A percentile compares a stretch with the other conserved stretches of the same genome.
Conservation (phyloP, 2,888 invertebrate genomes). For the Oligia latruncula region DNA sequence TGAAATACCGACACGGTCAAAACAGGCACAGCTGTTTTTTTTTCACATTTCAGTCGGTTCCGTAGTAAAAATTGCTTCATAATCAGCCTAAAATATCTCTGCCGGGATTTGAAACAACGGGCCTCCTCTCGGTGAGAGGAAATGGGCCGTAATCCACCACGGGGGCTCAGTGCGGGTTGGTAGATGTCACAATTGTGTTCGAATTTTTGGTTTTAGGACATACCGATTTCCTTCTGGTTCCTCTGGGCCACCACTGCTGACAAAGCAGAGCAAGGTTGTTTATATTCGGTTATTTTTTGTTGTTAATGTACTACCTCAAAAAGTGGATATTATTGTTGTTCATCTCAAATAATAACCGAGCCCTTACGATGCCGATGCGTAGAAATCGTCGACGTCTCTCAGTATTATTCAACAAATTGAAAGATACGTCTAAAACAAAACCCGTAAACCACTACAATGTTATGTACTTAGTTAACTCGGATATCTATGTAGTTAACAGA, state of each 20-base stretch:
- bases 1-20: not conserved
- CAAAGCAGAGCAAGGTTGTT: not conserved
- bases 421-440: constrained; percentile 19
- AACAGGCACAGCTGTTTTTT: not conserved
- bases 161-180: not conserved
- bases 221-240: not conserved
- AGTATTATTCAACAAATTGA: constrained; percentile 27
- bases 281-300: not conserved
- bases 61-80: not conserved
- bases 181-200: not conserved
- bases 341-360: not conserved
- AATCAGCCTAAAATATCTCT: not conserved
- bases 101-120: not conserved
- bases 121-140: not conserved
- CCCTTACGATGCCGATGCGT: not conserved
- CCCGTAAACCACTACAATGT: constrained; percentile 25
- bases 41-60: not conserved
- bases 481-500: constrained; percentile 3
- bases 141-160: not conserved
- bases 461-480: constrained; percentile 5
- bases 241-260: no score
- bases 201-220: not conserved
- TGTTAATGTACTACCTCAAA: no score
- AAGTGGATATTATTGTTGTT: not conserved
- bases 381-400: not conserved